Evolutionary conservation across 2,113 vertebrate species (phyloP).

Genomic region (Amazona guildingii): DNA sequence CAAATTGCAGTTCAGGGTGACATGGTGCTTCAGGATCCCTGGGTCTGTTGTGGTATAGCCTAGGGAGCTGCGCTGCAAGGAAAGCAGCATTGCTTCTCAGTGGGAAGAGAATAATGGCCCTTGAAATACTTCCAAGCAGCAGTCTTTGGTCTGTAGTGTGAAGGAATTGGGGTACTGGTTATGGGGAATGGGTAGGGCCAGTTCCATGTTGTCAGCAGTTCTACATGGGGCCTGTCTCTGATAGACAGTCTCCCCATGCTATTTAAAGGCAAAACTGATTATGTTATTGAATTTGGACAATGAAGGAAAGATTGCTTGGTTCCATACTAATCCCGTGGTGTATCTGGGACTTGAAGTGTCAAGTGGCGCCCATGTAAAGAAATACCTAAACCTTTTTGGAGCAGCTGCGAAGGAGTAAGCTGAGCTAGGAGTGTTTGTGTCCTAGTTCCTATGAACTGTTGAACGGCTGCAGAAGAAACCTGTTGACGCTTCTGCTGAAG

Average conservation of each 20-base stretch:
- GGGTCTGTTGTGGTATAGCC: background rate
- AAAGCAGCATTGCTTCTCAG: background rate
- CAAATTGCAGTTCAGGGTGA: background rate
- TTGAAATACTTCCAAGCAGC: background rate
- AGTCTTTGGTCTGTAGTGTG: background rate
- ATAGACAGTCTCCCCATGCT: accelerated
- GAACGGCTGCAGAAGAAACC: background rate
- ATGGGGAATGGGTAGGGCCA: background rate
- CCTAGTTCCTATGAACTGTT: background rate
- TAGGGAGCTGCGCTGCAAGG: background rate
- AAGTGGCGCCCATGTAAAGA: background rate
- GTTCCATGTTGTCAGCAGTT: background rate
- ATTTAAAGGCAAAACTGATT: background rate
- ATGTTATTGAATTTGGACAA: accelerated
- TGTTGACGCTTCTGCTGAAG: background rate
- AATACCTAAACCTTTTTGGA: background rate
- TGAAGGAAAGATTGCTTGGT: background rate
- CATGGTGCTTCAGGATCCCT: background rate
- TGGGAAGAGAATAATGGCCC: background rate
- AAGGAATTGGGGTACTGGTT: background rate
- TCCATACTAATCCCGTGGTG: background rate
- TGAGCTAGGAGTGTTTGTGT: background rate
- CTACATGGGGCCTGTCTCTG: accelerated
- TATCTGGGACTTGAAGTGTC: background rate
- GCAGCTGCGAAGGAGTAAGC: background rate